phyloP scores from a whole-genome alignment of 2,888 invertebrate species.

The Antitype chi region DNA sequence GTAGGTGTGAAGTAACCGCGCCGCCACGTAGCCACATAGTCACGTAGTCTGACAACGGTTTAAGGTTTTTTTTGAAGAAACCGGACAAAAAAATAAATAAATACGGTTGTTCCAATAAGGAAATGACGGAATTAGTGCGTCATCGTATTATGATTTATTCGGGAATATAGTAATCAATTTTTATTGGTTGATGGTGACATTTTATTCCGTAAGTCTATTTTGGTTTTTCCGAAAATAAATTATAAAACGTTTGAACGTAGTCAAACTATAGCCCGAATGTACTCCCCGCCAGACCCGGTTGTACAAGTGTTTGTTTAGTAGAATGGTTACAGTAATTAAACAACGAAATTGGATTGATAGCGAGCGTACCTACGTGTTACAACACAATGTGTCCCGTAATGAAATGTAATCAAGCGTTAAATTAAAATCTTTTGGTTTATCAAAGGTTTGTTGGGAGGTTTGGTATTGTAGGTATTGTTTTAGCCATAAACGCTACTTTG shows the following conservation, averaged over 20 bases:
- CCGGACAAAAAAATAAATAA: no score
- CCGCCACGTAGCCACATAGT: conserved; percentile 26
- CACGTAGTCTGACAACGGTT: not conserved
- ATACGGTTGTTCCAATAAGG: no score
- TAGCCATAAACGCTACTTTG: conserved; percentile 38
- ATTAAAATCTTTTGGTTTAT: conserved; percentile 80
- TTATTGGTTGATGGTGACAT: not conserved
- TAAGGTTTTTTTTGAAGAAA: not conserved
- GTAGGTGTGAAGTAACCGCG: conserved; percentile 74
- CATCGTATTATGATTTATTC: not conserved
- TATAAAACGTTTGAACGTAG: not conserved
- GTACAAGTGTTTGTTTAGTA: conserved; percentile 69
- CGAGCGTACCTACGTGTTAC: conserved; percentile 76
- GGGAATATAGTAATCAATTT: not conserved
- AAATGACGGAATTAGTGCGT: not conserved
- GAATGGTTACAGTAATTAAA: conserved; percentile 84
- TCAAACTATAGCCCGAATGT: conserved; percentile 8
- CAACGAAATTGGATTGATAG: conserved; percentile 82
- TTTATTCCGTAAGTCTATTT: not conserved
- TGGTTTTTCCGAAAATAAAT: not conserved
- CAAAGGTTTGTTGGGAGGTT: conserved; percentile 63
- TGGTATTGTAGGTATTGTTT: conserved; percentile 45
- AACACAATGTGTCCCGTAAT: conserved; percentile 81
- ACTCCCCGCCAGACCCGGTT: conserved; percentile 37
- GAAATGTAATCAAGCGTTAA: conserved; percentile 83